Base-by-base conservation (phyloP, 2,888 invertebrate species). In the Exocentrus adspersus region DNA sequence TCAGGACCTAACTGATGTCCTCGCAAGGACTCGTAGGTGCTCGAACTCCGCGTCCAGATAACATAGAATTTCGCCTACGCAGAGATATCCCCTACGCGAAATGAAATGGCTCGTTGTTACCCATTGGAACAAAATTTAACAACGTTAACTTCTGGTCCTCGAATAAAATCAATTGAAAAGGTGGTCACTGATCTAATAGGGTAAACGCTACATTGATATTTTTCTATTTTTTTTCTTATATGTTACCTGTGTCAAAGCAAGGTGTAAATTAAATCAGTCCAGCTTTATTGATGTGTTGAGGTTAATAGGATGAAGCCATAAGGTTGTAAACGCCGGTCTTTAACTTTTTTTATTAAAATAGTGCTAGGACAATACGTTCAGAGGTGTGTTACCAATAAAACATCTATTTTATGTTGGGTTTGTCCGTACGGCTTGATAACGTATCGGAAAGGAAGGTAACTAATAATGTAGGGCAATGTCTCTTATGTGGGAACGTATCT, bases 31-130 rank as follows among this genome's bases (percentile, higher is more conserved):
- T 69, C 21, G 51, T 45, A 50, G 37, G 52, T 57, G 41, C 65
- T 61, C 59, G 52, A 37, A 60, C 62, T 64, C 42, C 50, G 52
- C 45, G 45, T 46, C 41, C 56, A 57, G 63, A 68, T 67, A 64
- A 62, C 64, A 69, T 61, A 70, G 67, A 66, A 62, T 64, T 67
- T 72, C 72, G 67, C 72, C 73, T 71, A 74, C 69, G 60, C 69
- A 37, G 53, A 53, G 21, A 5, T 53, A 46, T 32, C 46, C 19
- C 32, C 46, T n/a, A n/a, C n/a, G n/a, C n/a, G n/a, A n/a, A n/a
- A n/a, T n/a, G n/a, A n/a, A n/a, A n/a, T n/a, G n/a, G n/a, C n/a
- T n/a, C n/a, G n/a, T n/a, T n/a, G n/a, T n/a, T n/a, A n/a, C n/a
- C n/a, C n/a, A n/a, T n/a, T n/a, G n/a, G n/a, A n/a, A n/a, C n/a